phyloP scores from a whole-genome alignment of 2,797 vertebrate species.

The Xenopus petersii region DNA sequence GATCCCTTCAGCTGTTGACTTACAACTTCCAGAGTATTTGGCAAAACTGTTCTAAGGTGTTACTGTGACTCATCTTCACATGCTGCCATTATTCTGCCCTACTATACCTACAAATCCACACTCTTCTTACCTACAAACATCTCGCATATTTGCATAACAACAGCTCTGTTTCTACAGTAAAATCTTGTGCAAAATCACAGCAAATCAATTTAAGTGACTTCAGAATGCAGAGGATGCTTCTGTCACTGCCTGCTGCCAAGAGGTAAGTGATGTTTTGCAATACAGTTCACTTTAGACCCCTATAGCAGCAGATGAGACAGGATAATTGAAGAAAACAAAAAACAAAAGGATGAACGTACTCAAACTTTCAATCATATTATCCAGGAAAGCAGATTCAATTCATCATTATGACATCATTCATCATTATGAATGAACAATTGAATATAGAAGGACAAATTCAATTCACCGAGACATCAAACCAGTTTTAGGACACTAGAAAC shows the following conservation, averaged over 20 bases:
- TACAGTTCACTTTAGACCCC: neutral
- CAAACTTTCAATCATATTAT: slow-evolving; percentile 42
- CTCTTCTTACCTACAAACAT: too few relatives aligned
- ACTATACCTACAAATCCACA: too few relatives aligned
- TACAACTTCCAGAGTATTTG: too few relatives aligned
- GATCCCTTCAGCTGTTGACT: too few relatives aligned
- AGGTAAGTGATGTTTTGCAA: neutral
- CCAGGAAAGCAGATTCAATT: slow-evolving; percentile 33
- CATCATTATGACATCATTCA: slow-evolving; percentile 42
- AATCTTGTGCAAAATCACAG: too few relatives aligned
- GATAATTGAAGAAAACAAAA: slow-evolving; percentile 32
- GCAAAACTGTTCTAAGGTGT: too few relatives aligned
- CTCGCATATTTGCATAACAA: too few relatives aligned
- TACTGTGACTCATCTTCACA: too few relatives aligned
- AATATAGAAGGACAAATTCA: slow-evolving; percentile 35
- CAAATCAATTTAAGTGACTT: too few relatives aligned
- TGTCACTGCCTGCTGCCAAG: neutral
- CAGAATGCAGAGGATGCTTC: neutral
- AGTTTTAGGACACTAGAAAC: slow-evolving; percentile 27
- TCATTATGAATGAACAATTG: slow-evolving; percentile 44
- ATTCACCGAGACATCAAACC: slow-evolving; percentile 39
- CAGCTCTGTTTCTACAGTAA: too few relatives aligned
- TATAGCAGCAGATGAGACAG: slow-evolving; percentile 5
- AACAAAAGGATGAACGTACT: slow-evolving; percentile 39
- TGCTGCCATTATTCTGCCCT: too few relatives aligned